phyloP scores from a whole-genome alignment of 2,888 invertebrate genomes.

The Heliconius hortense region DNA sequence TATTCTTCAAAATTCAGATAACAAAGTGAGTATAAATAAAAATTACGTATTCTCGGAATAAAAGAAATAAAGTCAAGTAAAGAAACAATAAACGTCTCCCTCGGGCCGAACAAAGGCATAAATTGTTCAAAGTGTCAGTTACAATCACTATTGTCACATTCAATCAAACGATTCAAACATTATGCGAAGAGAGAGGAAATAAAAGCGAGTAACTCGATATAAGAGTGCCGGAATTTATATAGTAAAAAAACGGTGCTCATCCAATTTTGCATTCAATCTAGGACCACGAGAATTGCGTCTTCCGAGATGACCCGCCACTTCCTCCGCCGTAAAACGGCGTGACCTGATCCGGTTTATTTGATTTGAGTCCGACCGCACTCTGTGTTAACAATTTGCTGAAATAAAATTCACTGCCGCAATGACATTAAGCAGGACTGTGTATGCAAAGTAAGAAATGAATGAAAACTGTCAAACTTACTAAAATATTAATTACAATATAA shows the following conservation, averaged over 20 bases:
- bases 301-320: constrained; percentile 79
- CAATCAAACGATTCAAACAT: constrained; percentile 75
- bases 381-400: constrained; percentile 67
- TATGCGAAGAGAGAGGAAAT: constrained; percentile 67
- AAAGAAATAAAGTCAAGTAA: constrained; percentile 30
- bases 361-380: constrained; percentile 73
- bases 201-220: constrained; percentile 65
- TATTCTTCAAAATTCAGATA: background rate
- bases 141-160: constrained; percentile 79
- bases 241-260: constrained; percentile 79
- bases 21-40: constrained; percentile 13
- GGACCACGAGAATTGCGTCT: constrained; percentile 79
- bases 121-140: constrained; percentile 60
- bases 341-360: constrained; percentile 81
- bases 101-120: constrained; percentile 54
- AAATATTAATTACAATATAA: background rate
- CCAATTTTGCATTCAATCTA: constrained; percentile 82
- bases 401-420: constrained; percentile 30
- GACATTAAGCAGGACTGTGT: background rate
- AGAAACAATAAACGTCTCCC: constrained; percentile 56
- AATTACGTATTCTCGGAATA: constrained; percentile 12
- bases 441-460: background rate
- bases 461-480: background rate
- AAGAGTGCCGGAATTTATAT: constrained; percentile 69
- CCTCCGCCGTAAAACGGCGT: constrained; percentile 74